A percentile compares a stretch with the other conserved stretches of the same genome.
phyloP scores from a whole-genome alignment of 2,113 vertebrate species.

The Entomyzon cyanotis region DNA sequence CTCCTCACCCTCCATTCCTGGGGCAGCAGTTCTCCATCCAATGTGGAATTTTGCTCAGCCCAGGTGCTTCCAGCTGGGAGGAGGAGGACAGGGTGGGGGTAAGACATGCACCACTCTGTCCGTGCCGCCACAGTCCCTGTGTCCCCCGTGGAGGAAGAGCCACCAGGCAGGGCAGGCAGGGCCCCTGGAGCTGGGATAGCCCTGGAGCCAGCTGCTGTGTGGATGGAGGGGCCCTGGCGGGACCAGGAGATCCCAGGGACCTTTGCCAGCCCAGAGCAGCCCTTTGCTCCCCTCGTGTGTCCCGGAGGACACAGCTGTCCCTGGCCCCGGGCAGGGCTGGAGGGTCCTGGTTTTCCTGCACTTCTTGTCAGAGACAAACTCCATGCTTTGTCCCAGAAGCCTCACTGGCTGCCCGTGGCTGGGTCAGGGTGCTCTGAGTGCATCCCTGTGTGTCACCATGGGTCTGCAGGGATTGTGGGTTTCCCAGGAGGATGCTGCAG shows the following conservation, averaged over 20 bases:
- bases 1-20: background rate
- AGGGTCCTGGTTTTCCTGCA: background rate
- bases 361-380: background rate
- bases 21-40: background rate
- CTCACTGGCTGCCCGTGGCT: fast-evolving
- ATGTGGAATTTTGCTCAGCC: background rate
- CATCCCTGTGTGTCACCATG: fast-evolving
- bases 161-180: background rate
- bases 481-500: background rate
- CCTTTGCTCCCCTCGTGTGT: background rate
- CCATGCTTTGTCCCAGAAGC: fast-evolving
- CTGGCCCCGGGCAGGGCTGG: fast-evolving
- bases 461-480: fast-evolving
- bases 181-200: fast-evolving
- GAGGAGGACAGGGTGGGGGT: too few species aligned
- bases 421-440: fast-evolving
- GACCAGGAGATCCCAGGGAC: background rate
- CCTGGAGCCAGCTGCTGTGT: background rate
- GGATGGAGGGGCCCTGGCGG: background rate
- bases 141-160: too few species aligned
- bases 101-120: fast-evolving
- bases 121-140: fast-evolving
- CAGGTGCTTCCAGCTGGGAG: fast-evolving
- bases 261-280: background rate
- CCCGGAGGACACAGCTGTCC: background rate